These are phyloP conservation scores for Melospiza melodia DNA, from an alignment of 2,113 vertebrate genomes.

Conservation along the genomic window DNA sequence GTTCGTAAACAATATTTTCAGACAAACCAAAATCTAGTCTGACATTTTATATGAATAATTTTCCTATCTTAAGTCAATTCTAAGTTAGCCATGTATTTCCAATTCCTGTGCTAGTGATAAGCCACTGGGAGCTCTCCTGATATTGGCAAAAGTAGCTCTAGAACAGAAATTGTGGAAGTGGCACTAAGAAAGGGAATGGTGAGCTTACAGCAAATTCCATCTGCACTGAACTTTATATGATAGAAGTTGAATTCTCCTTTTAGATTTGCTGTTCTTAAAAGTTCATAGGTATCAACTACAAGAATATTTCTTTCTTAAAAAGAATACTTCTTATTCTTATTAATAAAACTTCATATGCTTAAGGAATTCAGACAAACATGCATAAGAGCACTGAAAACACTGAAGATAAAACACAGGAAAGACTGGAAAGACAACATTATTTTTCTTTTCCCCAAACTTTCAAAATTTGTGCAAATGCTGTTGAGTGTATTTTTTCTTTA, in stretches of 20 bases:
- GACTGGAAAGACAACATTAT: background rate
- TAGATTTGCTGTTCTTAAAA: background rate
- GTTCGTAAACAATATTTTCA: background rate
- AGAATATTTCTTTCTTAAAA: background rate
- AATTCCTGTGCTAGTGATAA: background rate
- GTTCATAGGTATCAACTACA: background rate
- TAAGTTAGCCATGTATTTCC: background rate
- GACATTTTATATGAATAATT: background rate
- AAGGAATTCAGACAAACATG: background rate
- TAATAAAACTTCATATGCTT: background rate
- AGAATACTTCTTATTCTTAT: background rate
- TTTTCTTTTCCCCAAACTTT: background rate
- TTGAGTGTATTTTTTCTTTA: background rate
- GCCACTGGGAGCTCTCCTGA: background rate
- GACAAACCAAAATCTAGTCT: background rate
- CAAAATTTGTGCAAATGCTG: background rate
- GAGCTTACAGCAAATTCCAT: background rate
- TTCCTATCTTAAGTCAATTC: background rate
- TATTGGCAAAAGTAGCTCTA: background rate
- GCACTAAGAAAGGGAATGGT: no score
- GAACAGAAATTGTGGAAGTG: no score
- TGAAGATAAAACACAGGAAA: background rate
- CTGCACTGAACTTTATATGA: background rate
- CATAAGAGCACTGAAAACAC: background rate
- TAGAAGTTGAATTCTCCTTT: background rate